A percentile compares a stretch with the other conserved stretches of the same genome.
Conservation (phyloP, 1,140 invertebrate species). For the Pachyrhynchus sulphureomaculatus region DNA sequence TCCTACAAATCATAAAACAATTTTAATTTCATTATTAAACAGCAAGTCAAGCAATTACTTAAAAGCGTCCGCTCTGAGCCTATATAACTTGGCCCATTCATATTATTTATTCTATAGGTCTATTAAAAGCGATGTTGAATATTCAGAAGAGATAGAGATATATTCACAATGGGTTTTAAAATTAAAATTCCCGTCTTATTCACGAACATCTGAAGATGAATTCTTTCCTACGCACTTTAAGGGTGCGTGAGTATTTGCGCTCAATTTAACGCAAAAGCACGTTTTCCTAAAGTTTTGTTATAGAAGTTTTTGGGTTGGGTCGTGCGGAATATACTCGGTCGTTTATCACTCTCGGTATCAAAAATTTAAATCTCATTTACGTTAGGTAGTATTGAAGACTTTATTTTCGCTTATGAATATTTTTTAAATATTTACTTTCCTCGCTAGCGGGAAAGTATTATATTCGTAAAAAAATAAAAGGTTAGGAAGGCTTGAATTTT, state of each 20-base stretch:
- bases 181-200: slow-evolving; percentile 1
- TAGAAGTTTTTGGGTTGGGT: too few relatives aligned
- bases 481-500: too few relatives aligned
- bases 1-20: slow-evolving; percentile 22
- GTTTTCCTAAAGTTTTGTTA: not conserved
- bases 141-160: slow-evolving; percentile 10
- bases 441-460: too few relatives aligned
- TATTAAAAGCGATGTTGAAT: slow-evolving; percentile 13
- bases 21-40: slow-evolving; percentile 20
- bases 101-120: slow-evolving; percentile 11
- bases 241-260: not conserved
- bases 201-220: not conserved
- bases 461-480: too few relatives aligned
- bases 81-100: slow-evolving; percentile 18
- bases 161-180: slow-evolving; percentile 22
- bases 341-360: too few relatives aligned
- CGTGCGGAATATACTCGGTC: too few relatives aligned
- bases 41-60: slow-evolving; percentile 23
- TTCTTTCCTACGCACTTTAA: slow-evolving; percentile 4
- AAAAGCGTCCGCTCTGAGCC: slow-evolving; percentile 9
- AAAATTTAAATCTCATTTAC: too few relatives aligned
- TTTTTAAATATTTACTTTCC: too few relatives aligned
- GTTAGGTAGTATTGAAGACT: too few relatives aligned
- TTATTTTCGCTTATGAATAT: too few relatives aligned
- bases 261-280: slow-evolving; percentile 4